phyloP scores from a whole-genome alignment of 2,797 vertebrate species.

The Lerista edwardsae region DNA sequence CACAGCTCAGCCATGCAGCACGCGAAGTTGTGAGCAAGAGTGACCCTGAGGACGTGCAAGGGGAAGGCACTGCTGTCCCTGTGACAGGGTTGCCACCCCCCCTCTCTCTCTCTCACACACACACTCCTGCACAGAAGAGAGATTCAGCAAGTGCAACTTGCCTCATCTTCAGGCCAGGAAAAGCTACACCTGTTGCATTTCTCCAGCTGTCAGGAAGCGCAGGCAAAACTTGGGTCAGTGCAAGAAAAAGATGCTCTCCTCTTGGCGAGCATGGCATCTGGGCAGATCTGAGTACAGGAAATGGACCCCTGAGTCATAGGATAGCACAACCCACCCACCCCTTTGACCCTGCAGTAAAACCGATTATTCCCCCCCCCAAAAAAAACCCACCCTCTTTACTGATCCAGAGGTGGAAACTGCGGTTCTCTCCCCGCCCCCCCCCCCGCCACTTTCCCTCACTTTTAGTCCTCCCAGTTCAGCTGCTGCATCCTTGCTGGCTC shows the following conservation, averaged over 20 bases:
- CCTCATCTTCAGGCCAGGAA: not conserved
- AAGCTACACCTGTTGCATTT: not conserved
- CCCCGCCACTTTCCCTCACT: not conserved
- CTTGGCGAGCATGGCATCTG: not conserved
- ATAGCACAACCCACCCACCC: not conserved
- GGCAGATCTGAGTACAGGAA: not conserved
- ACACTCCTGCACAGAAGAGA: too few species aligned
- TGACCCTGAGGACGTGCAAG: too few species aligned
- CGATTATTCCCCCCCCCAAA: fast-evolving
- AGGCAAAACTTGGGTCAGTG: not conserved
- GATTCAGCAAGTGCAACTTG: not conserved
- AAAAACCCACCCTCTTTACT: too few species aligned
- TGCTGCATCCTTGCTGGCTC: not conserved
- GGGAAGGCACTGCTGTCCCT: not conserved
- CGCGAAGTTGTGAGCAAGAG: not conserved
- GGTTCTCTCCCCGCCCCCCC: too few species aligned
- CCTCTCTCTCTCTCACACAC: not conserved
- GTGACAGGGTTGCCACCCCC: not conserved
- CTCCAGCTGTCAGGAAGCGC: not conserved
- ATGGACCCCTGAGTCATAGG: not conserved
- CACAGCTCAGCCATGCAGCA: not conserved
- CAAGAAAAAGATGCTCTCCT: not conserved
- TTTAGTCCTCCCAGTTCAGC: not conserved
- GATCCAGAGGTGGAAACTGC: not conserved
- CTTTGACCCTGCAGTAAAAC: not conserved